phyloP scores from a whole-genome alignment of 2,113 vertebrate species.

The Enhydra lutris region DNA sequence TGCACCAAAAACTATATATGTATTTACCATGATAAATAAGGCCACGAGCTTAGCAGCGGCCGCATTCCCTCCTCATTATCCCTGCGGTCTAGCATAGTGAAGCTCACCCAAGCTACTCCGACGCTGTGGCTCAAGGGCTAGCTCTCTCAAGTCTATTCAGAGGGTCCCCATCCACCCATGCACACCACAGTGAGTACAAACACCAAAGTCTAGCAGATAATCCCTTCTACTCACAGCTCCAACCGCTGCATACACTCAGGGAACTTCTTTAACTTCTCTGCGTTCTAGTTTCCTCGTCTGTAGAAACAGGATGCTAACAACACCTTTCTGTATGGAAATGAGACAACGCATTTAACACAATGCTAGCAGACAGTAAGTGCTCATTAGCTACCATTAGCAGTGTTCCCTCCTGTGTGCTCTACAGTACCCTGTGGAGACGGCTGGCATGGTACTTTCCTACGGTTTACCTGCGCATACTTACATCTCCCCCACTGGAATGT shows the following conservation, averaged over 20 bases:
- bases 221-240: not conserved
- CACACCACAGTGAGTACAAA: not conserved
- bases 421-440: not conserved
- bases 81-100: not conserved
- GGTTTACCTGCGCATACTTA: not conserved
- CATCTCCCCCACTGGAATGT: not conserved
- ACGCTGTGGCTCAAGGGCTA: not conserved
- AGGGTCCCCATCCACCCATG: not conserved
- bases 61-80: not conserved
- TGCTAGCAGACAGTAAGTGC: not conserved
- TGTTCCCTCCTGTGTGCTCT: not conserved
- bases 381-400: not conserved
- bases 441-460: not conserved
- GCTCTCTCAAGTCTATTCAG: not conserved
- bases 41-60: not conserved
- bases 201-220: not conserved
- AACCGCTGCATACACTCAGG: not conserved
- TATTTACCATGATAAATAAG: not conserved
- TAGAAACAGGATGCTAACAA: not conserved
- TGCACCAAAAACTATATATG: not conserved
- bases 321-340: not conserved
- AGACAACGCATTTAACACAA: not conserved
- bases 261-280: constrained; percentile 2
- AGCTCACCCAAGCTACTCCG: not conserved
- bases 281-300: not conserved